Evolutionary conservation across 2,797 vertebrate genomes (phyloP), one percentile per base, ranked within the genome.

Genomic region (Numenius phaeopus): DNA sequence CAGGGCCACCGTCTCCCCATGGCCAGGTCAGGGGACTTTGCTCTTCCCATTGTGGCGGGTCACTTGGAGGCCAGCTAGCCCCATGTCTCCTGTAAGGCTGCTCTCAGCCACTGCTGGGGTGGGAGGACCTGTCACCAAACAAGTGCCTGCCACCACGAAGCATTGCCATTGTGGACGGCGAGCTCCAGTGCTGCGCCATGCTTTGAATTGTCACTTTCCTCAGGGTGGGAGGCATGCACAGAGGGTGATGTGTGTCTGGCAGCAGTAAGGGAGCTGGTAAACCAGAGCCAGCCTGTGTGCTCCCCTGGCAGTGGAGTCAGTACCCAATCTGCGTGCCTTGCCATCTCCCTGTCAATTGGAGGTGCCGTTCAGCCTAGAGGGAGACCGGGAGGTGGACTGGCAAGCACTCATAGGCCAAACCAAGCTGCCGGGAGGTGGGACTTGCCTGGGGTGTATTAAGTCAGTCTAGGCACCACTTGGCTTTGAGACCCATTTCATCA

Each of bases 1-100:
- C 93, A 98, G 98, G 85, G 99, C 99, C 75, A 99, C 99, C 13
- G 98, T 99, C 61, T 99, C 99, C 0, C 96, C 99, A 0, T 99
- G 99, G 99, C 99, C 99, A 57, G 99, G 99, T 99, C 73, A 96
- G 97, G 14, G 18, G 7, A 29, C 12, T 0, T 12, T 0, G 0
- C 34, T 37, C 2, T 12, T 27, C 7, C 5, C 6, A 0, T 40
- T 2, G 2, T 1, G 1, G 57, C 1, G 1, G 7, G 50, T 18
- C 4, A 7, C 0, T 3, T 3, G 1, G 32, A 19, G 24, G 15
- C 11, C 7, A 1, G 9, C 7, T 14, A 11, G 61, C 2, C 13
- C 9, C 3, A 2, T 1, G 10, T 11, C 10, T 64, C 34, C 58
- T 10, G 18, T 7, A 3, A 5, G 62, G n/a, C 26, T 54, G 6